A percentile compares a stretch with the other conserved stretches of the same genome.
phyloP scores from a whole-genome alignment of 1,140 invertebrate species.

The Anastrepha obliqua region DNA sequence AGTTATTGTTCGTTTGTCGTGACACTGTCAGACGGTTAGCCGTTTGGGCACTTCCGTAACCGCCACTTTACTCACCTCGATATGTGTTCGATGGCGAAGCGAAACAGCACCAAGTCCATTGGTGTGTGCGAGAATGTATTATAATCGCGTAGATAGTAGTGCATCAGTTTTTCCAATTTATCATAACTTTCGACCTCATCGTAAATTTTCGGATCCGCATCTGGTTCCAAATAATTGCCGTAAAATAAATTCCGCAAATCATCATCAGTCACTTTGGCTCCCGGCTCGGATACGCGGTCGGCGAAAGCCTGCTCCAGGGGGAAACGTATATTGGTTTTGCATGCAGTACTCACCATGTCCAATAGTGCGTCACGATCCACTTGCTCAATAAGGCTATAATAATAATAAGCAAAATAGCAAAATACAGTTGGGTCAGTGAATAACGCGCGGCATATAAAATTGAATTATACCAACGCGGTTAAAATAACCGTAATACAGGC shows the following conservation, averaged over 20 bases:
- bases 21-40: neutral
- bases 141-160: slow-evolving; percentile 91
- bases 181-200: slow-evolving; percentile 82
- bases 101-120: slow-evolving; percentile 91
- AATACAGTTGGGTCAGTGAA: neutral
- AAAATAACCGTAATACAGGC: too few relatives aligned
- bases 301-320: slow-evolving; percentile 85
- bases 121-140: slow-evolving; percentile 85
- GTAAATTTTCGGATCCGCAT: slow-evolving; percentile 89
- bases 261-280: slow-evolving; percentile 79
- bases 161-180: slow-evolving; percentile 85
- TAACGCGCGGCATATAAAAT: too few relatives aligned
- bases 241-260: slow-evolving; percentile 90
- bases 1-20: neutral
- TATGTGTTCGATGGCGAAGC: slow-evolving; percentile 95
- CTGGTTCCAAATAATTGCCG: slow-evolving; percentile 93
- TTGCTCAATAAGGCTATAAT: slow-evolving; percentile 67
- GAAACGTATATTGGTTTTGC: slow-evolving; percentile 84
- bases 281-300: slow-evolving; percentile 79
- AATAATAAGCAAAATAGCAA: neutral
- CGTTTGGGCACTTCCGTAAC: slow-evolving; percentile 64
- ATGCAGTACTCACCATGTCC: slow-evolving; percentile 82
- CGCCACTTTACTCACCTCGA: slow-evolving; percentile 76
- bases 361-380: slow-evolving; percentile 81
- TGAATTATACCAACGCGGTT: too few relatives aligned